Percentiles rank a stretch among this genome's conserved stretches.
Conservation (phyloP, 1,140 invertebrate genomes). For the Solenopsis invicta region DNA sequence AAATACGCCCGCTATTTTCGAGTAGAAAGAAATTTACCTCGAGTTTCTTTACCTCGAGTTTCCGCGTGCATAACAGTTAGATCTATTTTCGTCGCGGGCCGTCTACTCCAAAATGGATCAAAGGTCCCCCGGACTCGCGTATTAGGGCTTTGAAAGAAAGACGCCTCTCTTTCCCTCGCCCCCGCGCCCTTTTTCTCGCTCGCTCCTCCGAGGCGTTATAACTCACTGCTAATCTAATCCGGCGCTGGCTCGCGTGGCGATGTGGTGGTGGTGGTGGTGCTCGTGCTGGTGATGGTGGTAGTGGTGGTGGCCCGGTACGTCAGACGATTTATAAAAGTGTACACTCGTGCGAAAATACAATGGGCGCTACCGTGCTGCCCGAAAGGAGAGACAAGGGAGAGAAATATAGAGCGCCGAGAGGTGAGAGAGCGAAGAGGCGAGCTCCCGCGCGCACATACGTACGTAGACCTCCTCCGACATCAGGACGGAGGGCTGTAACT, state of each 20-base stretch:
- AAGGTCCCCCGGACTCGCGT: slow-evolving; percentile 43
- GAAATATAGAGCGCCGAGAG: slow-evolving; percentile 53
- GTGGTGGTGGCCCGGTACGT: slow-evolving; percentile 40
- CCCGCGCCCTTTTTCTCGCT: slow-evolving; percentile 43
- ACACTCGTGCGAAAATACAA: slow-evolving; percentile 72
- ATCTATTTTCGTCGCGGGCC: slow-evolving; percentile 49
- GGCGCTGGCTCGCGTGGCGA: slow-evolving; percentile 45
- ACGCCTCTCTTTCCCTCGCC: too few species aligned
- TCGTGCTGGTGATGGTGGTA: too few species aligned
- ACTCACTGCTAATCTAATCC: slow-evolving; percentile 80
- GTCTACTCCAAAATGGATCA: slow-evolving; percentile 47
- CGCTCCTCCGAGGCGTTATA: slow-evolving; percentile 63
- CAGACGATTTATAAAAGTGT: slow-evolving; percentile 78
- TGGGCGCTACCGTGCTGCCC: slow-evolving; percentile 53
- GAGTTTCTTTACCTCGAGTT: not conserved
- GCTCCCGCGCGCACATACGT: slow-evolving; percentile 54
- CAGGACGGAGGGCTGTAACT: slow-evolving; percentile 73
- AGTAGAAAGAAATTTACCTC: slow-evolving; percentile 20
- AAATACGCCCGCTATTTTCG: slow-evolving; percentile 5
- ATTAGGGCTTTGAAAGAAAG: slow-evolving; percentile 59
- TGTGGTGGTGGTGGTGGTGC: slow-evolving; percentile 18
- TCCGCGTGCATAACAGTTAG: slow-evolving; percentile 21
- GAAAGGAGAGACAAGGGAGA: slow-evolving; percentile 57
- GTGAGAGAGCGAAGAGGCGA: slow-evolving; percentile 59
- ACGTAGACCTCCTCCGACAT: slow-evolving; percentile 59